Conservation (phyloP, 2,888 invertebrate species). For the Odontocolon sp. region DNA sequence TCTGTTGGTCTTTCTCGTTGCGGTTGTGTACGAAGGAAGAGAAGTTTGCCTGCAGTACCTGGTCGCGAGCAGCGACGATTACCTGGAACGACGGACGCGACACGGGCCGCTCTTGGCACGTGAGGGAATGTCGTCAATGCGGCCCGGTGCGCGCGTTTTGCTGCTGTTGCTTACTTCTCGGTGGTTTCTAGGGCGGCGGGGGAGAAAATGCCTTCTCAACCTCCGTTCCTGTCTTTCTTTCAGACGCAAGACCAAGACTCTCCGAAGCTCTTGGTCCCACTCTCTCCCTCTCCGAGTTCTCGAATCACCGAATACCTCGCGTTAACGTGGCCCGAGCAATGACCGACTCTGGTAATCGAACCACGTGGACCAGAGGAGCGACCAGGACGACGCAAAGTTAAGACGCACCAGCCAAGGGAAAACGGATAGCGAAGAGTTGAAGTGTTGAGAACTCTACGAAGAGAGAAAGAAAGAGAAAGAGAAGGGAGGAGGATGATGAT, state of each 20-base stretch:
- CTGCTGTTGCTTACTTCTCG: slow-evolving; percentile 44
- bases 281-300: slow-evolving; percentile 40
- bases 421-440: neutral
- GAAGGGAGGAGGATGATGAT: slow-evolving; percentile 36
- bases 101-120: slow-evolving; percentile 74
- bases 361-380: slow-evolving; percentile 66
- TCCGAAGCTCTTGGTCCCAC: neutral
- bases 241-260: too few relatives aligned
- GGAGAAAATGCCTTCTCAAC: slow-evolving; percentile 59
- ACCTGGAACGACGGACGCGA: slow-evolving; percentile 74
- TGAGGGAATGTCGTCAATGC: slow-evolving; percentile 79
- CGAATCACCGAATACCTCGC: slow-evolving; percentile 54
- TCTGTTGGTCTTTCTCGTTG: slow-evolving; percentile 23
- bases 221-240: slow-evolving; percentile 42
- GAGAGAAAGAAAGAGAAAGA: slow-evolving; percentile 31
- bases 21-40: slow-evolving; percentile 17
- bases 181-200: slow-evolving; percentile 56
- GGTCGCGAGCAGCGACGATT: slow-evolving; percentile 62
- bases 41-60: slow-evolving; percentile 44
- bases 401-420: slow-evolving; percentile 40
- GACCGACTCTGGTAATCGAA: slow-evolving; percentile 69
- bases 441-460: neutral
- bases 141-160: slow-evolving; percentile 51
- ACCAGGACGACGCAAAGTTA: slow-evolving; percentile 28
- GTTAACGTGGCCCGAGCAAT: slow-evolving; percentile 52